A percentile compares a stretch with the other conserved stretches of the same genome.
These are phyloP conservation scores for Megalops atlanticus DNA, from an alignment of 2,113 vertebrate species.

Conservation along the genomic window DNA sequence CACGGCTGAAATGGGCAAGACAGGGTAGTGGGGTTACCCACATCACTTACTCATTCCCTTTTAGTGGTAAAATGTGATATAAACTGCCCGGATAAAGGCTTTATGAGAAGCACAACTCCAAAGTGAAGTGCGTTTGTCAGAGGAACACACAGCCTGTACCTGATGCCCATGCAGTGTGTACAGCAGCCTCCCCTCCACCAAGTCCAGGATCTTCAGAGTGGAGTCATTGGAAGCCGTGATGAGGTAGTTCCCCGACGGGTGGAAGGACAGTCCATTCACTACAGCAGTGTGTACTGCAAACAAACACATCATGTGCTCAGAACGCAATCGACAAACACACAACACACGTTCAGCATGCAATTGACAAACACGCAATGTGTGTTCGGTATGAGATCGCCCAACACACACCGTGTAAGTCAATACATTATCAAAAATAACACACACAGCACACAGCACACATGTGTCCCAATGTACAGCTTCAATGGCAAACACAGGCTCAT, in stretches of 20 bases:
- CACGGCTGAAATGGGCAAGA: background rate
- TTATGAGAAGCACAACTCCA: no score
- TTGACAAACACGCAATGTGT: no score
- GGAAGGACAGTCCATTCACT: constrained; percentile 91
- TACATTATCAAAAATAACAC: constrained; percentile 1
- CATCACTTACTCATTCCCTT: background rate
- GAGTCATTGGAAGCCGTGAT: constrained; percentile 92
- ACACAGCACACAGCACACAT: background rate
- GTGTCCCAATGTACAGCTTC: no score
- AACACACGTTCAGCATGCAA: background rate
- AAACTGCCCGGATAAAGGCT: no score
- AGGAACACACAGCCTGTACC: constrained; percentile 65
- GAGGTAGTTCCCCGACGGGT: constrained; percentile 87
- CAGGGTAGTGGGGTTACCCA: background rate
- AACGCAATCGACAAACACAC: background rate
- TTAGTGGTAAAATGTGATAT: no score
- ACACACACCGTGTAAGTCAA: no score
- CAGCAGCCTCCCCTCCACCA: constrained; percentile 89
- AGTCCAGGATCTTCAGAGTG: constrained; percentile 92
- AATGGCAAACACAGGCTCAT: background rate
- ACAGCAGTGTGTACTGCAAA: constrained; percentile 83
- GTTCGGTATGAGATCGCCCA: no score
- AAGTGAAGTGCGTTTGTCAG: background rate
- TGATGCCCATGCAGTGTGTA: constrained; percentile 96
- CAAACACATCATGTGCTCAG: constrained; percentile 31